Percentiles rank a stretch among this genome's conserved stretches.
These are phyloP conservation scores for Lithosia quadra DNA, from an alignment of 2,888 invertebrate genomes.

Conservation along the genomic window DNA sequence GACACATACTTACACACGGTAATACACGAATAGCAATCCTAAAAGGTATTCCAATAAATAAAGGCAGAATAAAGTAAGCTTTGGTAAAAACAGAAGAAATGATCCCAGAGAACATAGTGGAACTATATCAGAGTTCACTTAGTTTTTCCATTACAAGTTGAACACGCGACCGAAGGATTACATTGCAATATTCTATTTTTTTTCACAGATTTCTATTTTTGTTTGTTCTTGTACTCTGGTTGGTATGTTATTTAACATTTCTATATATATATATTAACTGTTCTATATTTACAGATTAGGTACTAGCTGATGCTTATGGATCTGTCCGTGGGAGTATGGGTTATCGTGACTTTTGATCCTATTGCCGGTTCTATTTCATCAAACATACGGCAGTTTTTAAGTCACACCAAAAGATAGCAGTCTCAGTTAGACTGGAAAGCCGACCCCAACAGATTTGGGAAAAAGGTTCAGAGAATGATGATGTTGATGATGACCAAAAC, in stretches of 20 bases:
- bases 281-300: neutral
- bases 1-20: too few species aligned
- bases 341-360: too few species aligned
- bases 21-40: neutral
- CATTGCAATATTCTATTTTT: constrained; percentile 54
- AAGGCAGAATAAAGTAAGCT: constrained; percentile 39
- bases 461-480: too few species aligned
- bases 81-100: constrained; percentile 43
- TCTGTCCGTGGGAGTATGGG: too few species aligned
- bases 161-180: constrained; percentile 65
- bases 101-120: constrained; percentile 32
- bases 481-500: too few species aligned
- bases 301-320: neutral
- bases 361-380: too few species aligned
- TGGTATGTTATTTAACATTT: neutral
- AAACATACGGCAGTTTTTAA: too few species aligned
- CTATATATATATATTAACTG: neutral
- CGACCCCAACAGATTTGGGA: too few species aligned
- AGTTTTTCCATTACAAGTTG: constrained; percentile 70
- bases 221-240: constrained; percentile 8
- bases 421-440: too few species aligned
- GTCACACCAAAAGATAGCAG: too few species aligned
- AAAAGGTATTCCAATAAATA: constrained; percentile 42
- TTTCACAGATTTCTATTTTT: constrained; percentile 27
- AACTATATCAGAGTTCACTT: constrained; percentile 55